Percentiles rank a stretch among this genome's conserved stretches.
These are phyloP conservation scores for Ctenopoma kingsleyae DNA, from an alignment of 2,797 vertebrate species.

Conservation along the genomic window DNA sequence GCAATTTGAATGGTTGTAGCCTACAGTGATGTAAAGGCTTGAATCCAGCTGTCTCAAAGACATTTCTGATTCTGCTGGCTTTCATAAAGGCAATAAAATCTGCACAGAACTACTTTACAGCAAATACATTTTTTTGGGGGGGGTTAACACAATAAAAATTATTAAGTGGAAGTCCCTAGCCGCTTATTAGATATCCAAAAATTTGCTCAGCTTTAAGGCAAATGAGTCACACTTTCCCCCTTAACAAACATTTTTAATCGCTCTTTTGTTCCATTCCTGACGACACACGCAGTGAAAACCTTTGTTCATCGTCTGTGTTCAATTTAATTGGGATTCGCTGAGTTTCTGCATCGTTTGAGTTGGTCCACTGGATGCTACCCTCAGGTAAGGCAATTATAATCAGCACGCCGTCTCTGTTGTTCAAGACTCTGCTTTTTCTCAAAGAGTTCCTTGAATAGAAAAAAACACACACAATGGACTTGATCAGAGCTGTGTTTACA, in stretches of 20 bases:
- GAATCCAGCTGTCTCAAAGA: too few species aligned
- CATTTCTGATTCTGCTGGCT: neutral
- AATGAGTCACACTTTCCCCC: slow-evolving; percentile 54
- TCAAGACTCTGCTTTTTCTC: slow-evolving; percentile 48
- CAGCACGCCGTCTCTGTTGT: slow-evolving; percentile 34
- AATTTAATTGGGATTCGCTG: slow-evolving; percentile 74
- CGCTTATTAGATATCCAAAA: slow-evolving; percentile 65
- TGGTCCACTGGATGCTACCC: slow-evolving; percentile 59
- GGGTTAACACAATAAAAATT: slow-evolving; percentile 48
- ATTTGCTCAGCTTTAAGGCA: slow-evolving; percentile 61
- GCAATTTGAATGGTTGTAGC: too few species aligned
- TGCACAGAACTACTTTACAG: slow-evolving; percentile 4
- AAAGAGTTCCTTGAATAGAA: slow-evolving; percentile 46
- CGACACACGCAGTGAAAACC: slow-evolving; percentile 56
- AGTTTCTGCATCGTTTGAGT: slow-evolving; percentile 58
- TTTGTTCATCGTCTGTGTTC: slow-evolving; percentile 61
- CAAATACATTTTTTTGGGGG: slow-evolving; percentile 8
- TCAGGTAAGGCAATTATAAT: slow-evolving; percentile 80
- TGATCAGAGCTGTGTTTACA: slow-evolving; percentile 58
- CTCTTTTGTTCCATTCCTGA: slow-evolving; percentile 70
- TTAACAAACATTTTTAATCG: slow-evolving; percentile 73
- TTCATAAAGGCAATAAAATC: neutral
- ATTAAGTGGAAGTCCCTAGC: slow-evolving; percentile 48
- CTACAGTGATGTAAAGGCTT: too few species aligned
- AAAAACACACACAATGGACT: slow-evolving; percentile 27